phyloP scores from a whole-genome alignment of 2,888 invertebrate genomes.

The Callinectes sapidus region DNA sequence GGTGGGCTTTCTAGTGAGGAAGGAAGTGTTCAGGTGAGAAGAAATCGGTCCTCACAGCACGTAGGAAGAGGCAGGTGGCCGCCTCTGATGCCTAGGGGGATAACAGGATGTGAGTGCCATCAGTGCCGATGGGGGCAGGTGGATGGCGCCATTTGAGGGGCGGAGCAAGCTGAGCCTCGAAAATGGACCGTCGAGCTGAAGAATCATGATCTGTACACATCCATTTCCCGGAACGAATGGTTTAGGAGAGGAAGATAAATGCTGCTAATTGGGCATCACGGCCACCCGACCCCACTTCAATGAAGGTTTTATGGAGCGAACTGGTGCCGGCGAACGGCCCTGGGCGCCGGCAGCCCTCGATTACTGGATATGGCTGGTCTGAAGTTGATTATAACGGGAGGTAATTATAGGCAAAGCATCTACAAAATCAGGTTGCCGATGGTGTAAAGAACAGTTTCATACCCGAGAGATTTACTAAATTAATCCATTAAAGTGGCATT shows the following conservation, averaged over 20 bases:
- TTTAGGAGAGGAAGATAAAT: conserved; percentile 27
- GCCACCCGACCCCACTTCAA: conserved; percentile 17
- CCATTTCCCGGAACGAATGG: conserved; percentile 7
- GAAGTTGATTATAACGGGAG: conserved; percentile 22
- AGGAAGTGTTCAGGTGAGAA: neutral
- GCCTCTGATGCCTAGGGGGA: neutral
- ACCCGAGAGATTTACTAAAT: neutral
- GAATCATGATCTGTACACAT: conserved; percentile 12
- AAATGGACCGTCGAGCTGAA: neutral
- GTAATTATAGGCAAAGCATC: neutral
- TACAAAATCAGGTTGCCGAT: conserved; percentile 14
- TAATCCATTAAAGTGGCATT: neutral
- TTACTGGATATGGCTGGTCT: neutral
- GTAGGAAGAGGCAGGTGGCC: neutral
- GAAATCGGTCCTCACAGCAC: neutral
- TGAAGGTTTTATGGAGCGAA: conserved; percentile 31
- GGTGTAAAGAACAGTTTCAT: neutral
- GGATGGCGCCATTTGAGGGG: neutral
- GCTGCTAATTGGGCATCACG: conserved; percentile 22
- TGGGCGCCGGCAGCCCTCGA: neutral
- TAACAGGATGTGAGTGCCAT: neutral
- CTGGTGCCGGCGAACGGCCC: neutral
- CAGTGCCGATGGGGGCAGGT: neutral
- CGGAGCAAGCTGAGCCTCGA: neutral
- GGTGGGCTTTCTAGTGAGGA: neutral